Percentiles rank a stretch among this genome's conserved stretches.
These are phyloP conservation scores for Notothenia coriiceps DNA, from an alignment of 2,113 vertebrate genomes.

Conservation along the genomic window DNA sequence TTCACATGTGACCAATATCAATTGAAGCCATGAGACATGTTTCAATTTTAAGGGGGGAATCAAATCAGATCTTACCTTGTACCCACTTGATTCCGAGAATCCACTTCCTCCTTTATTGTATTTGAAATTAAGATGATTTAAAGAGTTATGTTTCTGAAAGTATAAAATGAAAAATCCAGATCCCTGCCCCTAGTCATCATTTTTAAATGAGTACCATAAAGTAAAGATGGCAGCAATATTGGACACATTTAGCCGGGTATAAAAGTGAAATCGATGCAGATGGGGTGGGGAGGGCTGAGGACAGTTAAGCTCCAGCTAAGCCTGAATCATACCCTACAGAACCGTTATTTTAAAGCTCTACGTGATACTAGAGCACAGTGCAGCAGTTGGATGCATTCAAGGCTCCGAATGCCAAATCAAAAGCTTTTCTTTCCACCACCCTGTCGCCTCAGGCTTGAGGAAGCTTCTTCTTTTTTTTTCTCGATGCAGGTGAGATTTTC, in stretches of 20 bases:
- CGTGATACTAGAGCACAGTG: constrained; percentile 18
- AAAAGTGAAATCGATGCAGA: constrained; percentile 37
- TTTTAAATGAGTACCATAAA: constrained; percentile 15
- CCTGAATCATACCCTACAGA: constrained; percentile 37
- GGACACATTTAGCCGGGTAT: constrained; percentile 6
- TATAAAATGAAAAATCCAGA: not conserved
- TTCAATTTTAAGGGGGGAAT: not conserved
- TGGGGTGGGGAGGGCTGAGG: constrained; percentile 4
- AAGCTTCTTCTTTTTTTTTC: constrained; percentile 22
- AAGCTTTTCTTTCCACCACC: constrained; percentile 29
- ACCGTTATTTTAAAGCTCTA: constrained; percentile 48
- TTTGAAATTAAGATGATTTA: constrained; percentile 12
- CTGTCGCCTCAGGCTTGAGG: constrained; percentile 15
- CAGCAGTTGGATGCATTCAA: constrained; percentile 20
- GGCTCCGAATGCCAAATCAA: constrained; percentile 17
- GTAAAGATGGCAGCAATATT: constrained; percentile 13
- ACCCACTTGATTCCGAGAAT: not conserved
- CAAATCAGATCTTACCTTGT: not conserved
- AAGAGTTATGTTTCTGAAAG: not conserved
- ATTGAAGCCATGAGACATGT: constrained; percentile 5
- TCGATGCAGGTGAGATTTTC: constrained; percentile 36
- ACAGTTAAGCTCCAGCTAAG: constrained; percentile 17
- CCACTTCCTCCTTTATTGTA: not conserved
- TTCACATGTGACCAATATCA: constrained; percentile 18
- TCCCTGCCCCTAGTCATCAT: constrained; percentile 7